phyloP scores from a whole-genome alignment of 2,113 vertebrate genomes.

The Neolamprologus ventralis region DNA sequence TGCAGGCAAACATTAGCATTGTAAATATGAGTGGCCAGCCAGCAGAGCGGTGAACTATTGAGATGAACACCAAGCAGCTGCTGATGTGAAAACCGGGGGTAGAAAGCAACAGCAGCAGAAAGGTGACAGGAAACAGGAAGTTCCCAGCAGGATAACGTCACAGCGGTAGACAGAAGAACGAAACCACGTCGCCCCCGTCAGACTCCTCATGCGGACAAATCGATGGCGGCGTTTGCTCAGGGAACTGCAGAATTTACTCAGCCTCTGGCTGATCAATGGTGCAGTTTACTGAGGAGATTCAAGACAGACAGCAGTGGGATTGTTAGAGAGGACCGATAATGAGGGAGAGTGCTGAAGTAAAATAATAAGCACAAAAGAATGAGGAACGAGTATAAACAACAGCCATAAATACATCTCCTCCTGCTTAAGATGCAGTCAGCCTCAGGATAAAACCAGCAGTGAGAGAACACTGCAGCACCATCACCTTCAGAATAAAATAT shows the following conservation, averaged over 20 bases:
- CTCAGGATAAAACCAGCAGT: background rate
- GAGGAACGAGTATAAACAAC: background rate
- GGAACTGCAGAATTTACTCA: constrained; percentile 14
- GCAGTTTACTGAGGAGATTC: constrained; percentile 8
- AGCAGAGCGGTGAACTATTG: background rate
- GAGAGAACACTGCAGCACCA: background rate
- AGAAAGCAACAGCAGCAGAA: background rate
- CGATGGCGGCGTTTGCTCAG: constrained; percentile 24
- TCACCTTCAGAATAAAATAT: background rate
- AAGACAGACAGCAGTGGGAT: background rate
- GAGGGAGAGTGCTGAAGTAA: background rate
- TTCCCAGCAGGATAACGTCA: background rate
- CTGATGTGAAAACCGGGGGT: background rate
- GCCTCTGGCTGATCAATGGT: background rate
- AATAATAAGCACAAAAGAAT: background rate
- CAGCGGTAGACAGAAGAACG: background rate
- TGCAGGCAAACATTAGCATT: constrained; percentile 30
- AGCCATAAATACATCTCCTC: background rate
- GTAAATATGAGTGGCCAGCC: constrained; percentile 5
- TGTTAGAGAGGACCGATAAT: background rate
- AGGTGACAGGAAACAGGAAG: background rate
- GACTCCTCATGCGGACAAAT: background rate
- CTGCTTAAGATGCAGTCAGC: background rate
- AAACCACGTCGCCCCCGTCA: background rate
- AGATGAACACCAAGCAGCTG: background rate